phyloP scores from a whole-genome alignment of 2,888 invertebrate genomes.

The Papilio demoleus region DNA sequence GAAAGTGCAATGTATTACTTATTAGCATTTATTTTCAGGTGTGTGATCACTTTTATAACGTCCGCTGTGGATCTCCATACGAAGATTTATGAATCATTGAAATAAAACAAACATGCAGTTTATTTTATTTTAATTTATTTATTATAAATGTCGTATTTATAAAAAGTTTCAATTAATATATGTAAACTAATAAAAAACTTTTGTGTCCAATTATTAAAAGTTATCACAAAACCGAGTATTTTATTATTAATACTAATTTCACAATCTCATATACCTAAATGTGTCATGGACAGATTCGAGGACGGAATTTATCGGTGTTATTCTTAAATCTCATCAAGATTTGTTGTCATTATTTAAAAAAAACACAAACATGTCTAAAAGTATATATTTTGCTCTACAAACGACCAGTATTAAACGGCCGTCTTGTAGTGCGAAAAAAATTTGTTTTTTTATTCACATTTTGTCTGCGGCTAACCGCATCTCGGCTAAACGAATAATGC shows the following conservation, averaged over 20 bases:
- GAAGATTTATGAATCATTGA: slow-evolving; percentile 78
- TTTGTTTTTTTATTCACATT: not conserved
- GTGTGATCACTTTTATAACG: slow-evolving; percentile 87
- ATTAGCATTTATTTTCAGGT: slow-evolving; percentile 73
- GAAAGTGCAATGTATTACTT: too few species aligned
- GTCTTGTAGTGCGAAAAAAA: not conserved
- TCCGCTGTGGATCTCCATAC: slow-evolving; percentile 84
- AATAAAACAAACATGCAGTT: slow-evolving; percentile 8
- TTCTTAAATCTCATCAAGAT: too few species aligned
- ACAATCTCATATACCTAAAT: not conserved
- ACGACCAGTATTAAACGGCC: not conserved
- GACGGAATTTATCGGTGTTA: not conserved
- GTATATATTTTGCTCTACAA: not conserved
- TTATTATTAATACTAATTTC: slow-evolving; percentile 15
- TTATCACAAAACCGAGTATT: slow-evolving; percentile 41
- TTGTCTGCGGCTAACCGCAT: not conserved
- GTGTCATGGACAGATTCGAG: not conserved
- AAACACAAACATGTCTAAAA: too few species aligned
- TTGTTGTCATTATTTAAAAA: too few species aligned
- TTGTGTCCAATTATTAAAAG: slow-evolving; percentile 31
- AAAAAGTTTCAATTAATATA: not conserved
- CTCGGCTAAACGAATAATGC: slow-evolving; percentile 9
- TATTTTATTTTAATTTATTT: not conserved
- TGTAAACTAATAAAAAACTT: slow-evolving; percentile 16
- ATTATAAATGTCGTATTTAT: not conserved